phyloP scores from a whole-genome alignment of 2,113 vertebrate species.

The Erinaceus europaeus region DNA sequence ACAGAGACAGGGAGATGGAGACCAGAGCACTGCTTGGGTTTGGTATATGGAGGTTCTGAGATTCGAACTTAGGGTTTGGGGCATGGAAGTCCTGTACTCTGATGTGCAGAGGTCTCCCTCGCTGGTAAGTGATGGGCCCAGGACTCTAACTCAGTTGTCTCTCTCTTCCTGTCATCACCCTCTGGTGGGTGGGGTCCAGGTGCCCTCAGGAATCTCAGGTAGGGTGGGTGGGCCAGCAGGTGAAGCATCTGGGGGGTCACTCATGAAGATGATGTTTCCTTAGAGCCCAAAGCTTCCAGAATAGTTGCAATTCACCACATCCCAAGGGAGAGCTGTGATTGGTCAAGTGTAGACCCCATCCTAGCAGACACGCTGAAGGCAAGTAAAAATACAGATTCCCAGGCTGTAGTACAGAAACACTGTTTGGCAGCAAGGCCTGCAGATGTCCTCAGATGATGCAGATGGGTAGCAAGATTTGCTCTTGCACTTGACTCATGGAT shows the following conservation, averaged over 20 bases:
- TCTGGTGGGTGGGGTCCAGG: fast-evolving
- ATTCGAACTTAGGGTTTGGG: no score
- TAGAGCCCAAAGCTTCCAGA: background rate
- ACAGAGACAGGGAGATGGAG: no score
- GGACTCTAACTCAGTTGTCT: background rate
- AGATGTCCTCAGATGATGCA: background rate
- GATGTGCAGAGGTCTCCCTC: no score
- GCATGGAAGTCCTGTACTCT: no score
- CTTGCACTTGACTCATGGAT: background rate
- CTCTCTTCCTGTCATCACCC: background rate
- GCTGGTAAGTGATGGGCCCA: background rate
- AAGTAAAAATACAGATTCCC: background rate
- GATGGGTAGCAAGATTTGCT: background rate
- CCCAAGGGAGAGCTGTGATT: background rate
- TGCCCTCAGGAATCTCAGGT: background rate
- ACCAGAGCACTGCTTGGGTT: no score
- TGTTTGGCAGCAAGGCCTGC: background rate
- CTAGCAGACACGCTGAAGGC: no score
- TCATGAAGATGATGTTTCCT: no score
- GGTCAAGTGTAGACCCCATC: background rate
- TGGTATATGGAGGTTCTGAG: no score
- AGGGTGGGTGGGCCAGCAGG: background rate
- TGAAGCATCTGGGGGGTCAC: background rate
- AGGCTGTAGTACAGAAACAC: background rate
- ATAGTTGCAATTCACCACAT: background rate